Conservation (phyloP, 2,797 vertebrate species). For the Sebastes vulpes region DNA sequence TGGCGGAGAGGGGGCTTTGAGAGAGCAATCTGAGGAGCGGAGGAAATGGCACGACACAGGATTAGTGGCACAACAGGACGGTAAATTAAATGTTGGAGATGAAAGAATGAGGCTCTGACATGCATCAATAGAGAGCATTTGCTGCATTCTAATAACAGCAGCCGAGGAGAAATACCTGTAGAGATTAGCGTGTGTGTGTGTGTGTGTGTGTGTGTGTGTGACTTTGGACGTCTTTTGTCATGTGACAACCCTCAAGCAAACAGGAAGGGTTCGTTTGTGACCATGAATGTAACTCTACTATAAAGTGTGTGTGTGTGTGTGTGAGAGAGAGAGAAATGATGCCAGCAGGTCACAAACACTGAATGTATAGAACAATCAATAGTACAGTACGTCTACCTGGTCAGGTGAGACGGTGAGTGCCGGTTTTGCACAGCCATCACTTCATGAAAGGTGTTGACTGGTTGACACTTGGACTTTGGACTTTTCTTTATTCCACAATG, state of each 20-base stretch:
- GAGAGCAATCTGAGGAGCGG: slow-evolving; percentile 97
- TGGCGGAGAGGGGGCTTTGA: slow-evolving; percentile 96
- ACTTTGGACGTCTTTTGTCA: slow-evolving; percentile 78
- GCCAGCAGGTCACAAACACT: slow-evolving; percentile 30
- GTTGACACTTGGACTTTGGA: not conserved
- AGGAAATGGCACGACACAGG: slow-evolving; percentile 98
- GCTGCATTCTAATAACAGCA: slow-evolving; percentile 90
- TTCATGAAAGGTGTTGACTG: not conserved
- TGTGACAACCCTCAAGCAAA: slow-evolving; percentile 62
- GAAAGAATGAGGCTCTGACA: slow-evolving; percentile 93
- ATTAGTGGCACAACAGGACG: slow-evolving; percentile 95
- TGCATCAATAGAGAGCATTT: slow-evolving; percentile 90
- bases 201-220: slow-evolving; percentile 39
- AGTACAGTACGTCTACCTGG: not conserved
- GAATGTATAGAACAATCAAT: not conserved
- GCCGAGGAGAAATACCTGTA: slow-evolving; percentile 90
- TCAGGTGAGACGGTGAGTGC: slow-evolving; percentile 1
- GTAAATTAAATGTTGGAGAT: slow-evolving; percentile 99
- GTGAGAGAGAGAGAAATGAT: not conserved
- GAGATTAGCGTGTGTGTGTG: slow-evolving; percentile 83
- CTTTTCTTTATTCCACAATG: not conserved
- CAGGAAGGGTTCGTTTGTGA: slow-evolving; percentile 53
- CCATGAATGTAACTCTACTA: slow-evolving; percentile 44
- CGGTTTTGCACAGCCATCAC: not conserved
- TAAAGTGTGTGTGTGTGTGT: slow-evolving; percentile 23